Base-by-base conservation (phyloP, 2,113 vertebrate species). In the Brachypodius melanocephalos region DNA sequence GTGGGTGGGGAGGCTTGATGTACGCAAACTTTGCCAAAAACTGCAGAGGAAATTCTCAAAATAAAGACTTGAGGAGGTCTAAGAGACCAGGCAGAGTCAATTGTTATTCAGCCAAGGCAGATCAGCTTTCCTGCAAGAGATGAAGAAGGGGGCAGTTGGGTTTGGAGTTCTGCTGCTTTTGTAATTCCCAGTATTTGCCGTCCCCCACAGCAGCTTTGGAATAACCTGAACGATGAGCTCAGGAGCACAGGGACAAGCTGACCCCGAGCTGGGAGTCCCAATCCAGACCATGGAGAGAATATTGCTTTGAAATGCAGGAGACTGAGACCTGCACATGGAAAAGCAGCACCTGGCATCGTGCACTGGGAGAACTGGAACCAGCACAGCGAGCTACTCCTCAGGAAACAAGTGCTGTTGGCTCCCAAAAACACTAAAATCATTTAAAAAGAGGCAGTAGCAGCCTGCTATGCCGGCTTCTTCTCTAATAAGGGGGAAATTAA, bases 261-360 rank as follows among this genome's bases (percentile, higher is more conserved):
- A 14, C 9, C 22, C 12, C 5, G 14, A 75, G 52, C 34, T 13
- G 29, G 25, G 25, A 75, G 14, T 34, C 58, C 34, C 14, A 13
- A 0, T 4, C 31, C 62, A 69, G 36, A 40, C 10, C 15, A 40
- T 0, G 0, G 40, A 40, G 16, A 22, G 22, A 17, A 69, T 78
- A 77, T 3, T 21, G 14, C 4, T 40, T 57, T 4, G 0, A 20
- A 88, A 69, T 2, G 29, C 46, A 52, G 63, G 63, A 76, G 51
- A 48, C 6, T 36, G 46, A 40, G 24, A 92, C 9, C 48, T 38
- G 38, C 2, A 0, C 40, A 31, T 49, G 73, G 57, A 59, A 93
- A 74, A 76, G 16, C 72, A 59, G 65, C 31, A 36, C 31, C 65
- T 20, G 4, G 45, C 12, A 1, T 5, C 1, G 0, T 1, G 4